These are phyloP conservation scores for Agrochola litura DNA, from an alignment of 2,888 invertebrate species.

Conservation along the genomic window DNA sequence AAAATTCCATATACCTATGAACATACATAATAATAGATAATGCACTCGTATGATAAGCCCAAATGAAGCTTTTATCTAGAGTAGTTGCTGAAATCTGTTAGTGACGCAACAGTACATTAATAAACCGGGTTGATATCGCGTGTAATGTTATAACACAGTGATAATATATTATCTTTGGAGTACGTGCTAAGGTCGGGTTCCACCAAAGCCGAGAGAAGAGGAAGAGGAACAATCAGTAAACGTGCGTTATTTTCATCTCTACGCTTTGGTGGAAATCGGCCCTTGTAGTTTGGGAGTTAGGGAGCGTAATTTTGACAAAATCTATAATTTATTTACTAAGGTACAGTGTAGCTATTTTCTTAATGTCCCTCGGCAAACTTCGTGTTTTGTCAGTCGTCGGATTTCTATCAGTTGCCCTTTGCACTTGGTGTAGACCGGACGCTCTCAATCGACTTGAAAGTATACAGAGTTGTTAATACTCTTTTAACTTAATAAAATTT, in stretches of 20 bases:
- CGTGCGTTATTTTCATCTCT: neutral
- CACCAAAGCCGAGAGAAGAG: neutral
- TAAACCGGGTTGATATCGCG: conserved; percentile 62
- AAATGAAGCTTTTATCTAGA: conserved; percentile 69
- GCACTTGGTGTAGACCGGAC: too few relatives aligned
- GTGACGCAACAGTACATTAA: conserved; percentile 70
- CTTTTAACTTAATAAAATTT: too few relatives aligned
- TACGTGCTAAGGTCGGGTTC: conserved; percentile 48
- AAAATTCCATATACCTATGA: conserved; percentile 11
- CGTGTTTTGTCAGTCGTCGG: too few relatives aligned
- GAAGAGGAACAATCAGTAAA: neutral
- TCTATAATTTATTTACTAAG: neutral
- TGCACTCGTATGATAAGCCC: conserved; percentile 31
- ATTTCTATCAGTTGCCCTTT: too few relatives aligned
- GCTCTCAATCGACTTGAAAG: too few relatives aligned
- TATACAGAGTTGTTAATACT: too few relatives aligned
- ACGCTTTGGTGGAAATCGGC: too few relatives aligned
- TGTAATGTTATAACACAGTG: conserved; percentile 70
- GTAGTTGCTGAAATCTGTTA: conserved; percentile 69
- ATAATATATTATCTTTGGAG: conserved; percentile 71
- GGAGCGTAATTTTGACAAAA: neutral
- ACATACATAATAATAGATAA: conserved; percentile 21
- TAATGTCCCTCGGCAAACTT: too few relatives aligned
- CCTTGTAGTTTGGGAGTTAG: conserved; percentile 8
- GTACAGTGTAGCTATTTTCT: too few relatives aligned